A percentile compares a stretch with the other conserved stretches of the same genome.
phyloP scores from a whole-genome alignment of 2,888 invertebrate genomes.

The Nemurella pictetii region DNA sequence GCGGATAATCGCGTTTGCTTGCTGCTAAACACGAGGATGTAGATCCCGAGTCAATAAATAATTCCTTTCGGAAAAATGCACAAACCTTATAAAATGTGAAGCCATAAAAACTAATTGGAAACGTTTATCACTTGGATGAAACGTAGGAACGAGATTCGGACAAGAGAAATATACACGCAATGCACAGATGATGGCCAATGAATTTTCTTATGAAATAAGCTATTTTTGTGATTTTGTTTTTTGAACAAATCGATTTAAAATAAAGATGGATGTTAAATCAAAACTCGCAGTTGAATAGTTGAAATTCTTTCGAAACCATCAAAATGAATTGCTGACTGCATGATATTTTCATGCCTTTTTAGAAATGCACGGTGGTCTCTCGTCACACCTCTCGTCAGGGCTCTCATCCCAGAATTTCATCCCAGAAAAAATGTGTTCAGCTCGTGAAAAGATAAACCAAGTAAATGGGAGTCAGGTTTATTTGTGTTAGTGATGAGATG shows the following conservation, averaged over 20 bases:
- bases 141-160: not conserved
- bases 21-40: not conserved
- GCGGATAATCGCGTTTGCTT: not conserved
- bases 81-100: not conserved
- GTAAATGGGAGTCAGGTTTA: constrained; percentile 12
- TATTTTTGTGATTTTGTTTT: not conserved
- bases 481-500: constrained; percentile 14
- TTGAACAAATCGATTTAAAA: not conserved
- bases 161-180: too few species aligned
- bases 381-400: not conserved
- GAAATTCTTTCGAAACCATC: too few species aligned
- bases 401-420: not conserved
- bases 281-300: too few species aligned
- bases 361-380: not conserved
- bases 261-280: not conserved
- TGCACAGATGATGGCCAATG: not conserved
- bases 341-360: too few species aligned
- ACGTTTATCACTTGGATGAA: not conserved
- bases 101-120: not conserved
- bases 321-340: too few species aligned
- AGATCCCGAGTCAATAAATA: not conserved
- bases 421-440: not conserved
- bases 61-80: not conserved
- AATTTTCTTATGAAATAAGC: not conserved
- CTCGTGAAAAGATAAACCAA: constrained; percentile 11